A percentile compares a stretch with the other conserved stretches of the same genome.
These are phyloP conservation scores for Bufotes viridis DNA, from an alignment of 2,797 vertebrate species.

Conservation along the genomic window DNA sequence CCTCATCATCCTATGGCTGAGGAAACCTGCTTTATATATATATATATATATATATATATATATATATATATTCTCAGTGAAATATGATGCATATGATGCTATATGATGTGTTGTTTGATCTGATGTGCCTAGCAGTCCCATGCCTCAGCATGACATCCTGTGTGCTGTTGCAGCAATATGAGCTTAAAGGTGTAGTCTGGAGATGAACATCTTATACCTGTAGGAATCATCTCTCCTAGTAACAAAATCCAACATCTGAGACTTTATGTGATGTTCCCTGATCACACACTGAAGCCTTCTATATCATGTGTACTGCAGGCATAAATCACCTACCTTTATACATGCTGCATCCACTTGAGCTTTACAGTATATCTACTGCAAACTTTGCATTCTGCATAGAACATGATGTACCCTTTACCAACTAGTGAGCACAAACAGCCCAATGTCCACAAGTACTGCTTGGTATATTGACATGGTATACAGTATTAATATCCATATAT, in stretches of 20 bases:
- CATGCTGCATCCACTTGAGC: conserved; percentile 24
- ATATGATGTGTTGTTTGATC: background rate
- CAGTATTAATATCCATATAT: background rate
- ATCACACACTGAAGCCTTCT: conserved; percentile 33
- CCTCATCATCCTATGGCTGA: conserved; percentile 2
- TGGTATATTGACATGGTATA: conserved; percentile 7
- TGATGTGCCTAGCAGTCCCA: conserved; percentile 7
- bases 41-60: background rate
- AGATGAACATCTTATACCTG: conserved; percentile 51
- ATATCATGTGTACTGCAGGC: conserved; percentile 56
- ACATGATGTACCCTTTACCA: conserved; percentile 25
- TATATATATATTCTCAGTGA: background rate
- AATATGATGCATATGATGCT: background rate
- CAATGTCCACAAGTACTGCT: background rate
- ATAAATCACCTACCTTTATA: conserved; percentile 57
- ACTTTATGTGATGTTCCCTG: conserved; percentile 40
- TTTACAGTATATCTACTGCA: conserved; percentile 14
- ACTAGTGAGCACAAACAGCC: background rate
- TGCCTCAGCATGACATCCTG: conserved; percentile 9
- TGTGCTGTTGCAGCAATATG: conserved; percentile 40
- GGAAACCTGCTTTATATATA: background rate
- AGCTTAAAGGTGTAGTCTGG: conserved; percentile 20
- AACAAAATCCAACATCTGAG: conserved; percentile 28
- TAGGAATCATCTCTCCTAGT: conserved; percentile 45
- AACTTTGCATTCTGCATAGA: conserved; percentile 46